phyloP scores from a whole-genome alignment of 2,113 vertebrate genomes.

The Apaloderma vittatum region DNA sequence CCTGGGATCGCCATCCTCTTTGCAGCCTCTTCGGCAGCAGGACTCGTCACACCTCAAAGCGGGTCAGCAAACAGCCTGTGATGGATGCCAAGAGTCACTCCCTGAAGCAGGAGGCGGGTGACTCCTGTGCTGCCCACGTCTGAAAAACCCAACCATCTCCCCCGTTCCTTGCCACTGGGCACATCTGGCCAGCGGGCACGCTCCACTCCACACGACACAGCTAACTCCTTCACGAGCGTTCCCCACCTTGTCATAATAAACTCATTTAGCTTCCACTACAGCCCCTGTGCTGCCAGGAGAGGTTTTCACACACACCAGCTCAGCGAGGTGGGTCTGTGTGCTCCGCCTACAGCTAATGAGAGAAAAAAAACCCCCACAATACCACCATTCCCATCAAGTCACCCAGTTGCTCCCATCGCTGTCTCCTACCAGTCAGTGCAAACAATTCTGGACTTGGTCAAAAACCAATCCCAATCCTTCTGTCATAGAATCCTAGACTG shows the following conservation, averaged over 20 bases:
- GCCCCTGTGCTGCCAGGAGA: not conserved
- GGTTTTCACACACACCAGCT: not conserved
- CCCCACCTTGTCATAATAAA: not conserved
- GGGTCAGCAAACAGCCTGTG: not conserved
- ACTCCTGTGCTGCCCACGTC: not conserved
- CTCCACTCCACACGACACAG: not conserved
- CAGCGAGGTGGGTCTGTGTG: not conserved
- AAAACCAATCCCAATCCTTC: not conserved
- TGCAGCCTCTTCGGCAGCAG: not conserved
- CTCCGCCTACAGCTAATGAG: not conserved
- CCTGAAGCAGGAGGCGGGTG: not conserved
- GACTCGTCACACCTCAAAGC: not conserved
- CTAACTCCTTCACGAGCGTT: accelerated
- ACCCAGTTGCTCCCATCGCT: not conserved
- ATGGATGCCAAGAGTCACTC: accelerated
- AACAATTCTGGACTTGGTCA: not conserved
- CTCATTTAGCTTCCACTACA: not conserved
- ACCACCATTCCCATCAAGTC: not conserved
- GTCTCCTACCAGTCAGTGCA: not conserved
- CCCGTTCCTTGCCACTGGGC: accelerated
- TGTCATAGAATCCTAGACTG: no score
- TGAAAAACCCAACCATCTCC: accelerated
- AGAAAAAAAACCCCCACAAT: not conserved
- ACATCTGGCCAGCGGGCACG: not conserved
- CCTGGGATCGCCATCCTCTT: not conserved